Base-by-base conservation (phyloP, 53 echinoderm and acorn worm genomes). In the Pentamera pediparva region DNA sequence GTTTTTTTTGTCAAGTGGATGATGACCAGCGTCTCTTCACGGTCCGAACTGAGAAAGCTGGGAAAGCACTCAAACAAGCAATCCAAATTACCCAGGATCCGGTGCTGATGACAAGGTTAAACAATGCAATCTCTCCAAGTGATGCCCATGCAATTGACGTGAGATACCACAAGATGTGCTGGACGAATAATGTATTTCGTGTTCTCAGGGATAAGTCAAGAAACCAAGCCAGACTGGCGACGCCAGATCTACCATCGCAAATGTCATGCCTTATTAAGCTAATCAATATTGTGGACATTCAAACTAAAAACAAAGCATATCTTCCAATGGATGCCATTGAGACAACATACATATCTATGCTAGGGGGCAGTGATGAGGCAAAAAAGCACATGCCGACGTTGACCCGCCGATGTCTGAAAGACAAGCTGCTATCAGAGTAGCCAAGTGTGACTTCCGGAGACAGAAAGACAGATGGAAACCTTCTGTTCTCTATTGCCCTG, bases 181-280 rank as follows among this genome's bases (percentile, higher is more conserved):
- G 83, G 77, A 83, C 39, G 52, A 69, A 56, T 37, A 19, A 83
- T 39, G 83, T 76, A 15, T 83, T 83, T 35, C 83, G 64, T 76
- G 63, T 51, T 29, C 38, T 57, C 37, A 34, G 83, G 47, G 59
- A 59, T 59, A 31, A 59, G 24, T 26, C 30, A 26, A 59, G 59
- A 59, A 59, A 59, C 59, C 22, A 27, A 59, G 29, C 59, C 59
- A 59, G 59, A 59, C 15, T 33, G 35, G 18, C 33, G 61, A 32
- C 30, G 33, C 43, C 26, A 54, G 69, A 65, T 9, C 12, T 30
- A 26, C 28, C 51, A 54, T 32, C 39, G 28, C 79, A 79, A 52
- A 36, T 34, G 15, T 37, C 78, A 34, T 21, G 50, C 41, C 32
- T 65, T 15, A 18, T 65, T 48, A 65, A 65, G 37, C 50, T 65